Evolutionary conservation across 2,888 invertebrate genomes (phyloP).

Genomic region (Phengaris alcon): DNA sequence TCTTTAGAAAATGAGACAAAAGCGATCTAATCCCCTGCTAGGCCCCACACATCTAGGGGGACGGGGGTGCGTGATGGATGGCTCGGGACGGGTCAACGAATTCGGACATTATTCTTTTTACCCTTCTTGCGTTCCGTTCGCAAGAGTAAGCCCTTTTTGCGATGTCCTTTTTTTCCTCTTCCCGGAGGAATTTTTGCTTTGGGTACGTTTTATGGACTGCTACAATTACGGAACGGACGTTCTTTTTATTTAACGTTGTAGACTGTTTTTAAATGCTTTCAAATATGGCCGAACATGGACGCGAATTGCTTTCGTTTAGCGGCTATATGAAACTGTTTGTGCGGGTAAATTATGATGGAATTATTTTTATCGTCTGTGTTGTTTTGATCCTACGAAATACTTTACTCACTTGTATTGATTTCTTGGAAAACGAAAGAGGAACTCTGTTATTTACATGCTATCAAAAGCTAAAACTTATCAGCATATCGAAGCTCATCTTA

Average conservation of each 20-base stretch:
- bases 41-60: constrained; percentile 70
- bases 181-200: constrained; percentile 58
- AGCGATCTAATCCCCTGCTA: constrained; percentile 65
- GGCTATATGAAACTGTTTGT: constrained; percentile 13
- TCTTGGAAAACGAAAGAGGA: background rate
- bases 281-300: constrained; percentile 9
- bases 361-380: background rate
- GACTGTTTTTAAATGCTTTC: constrained; percentile 37
- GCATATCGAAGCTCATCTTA: background rate
- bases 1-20: constrained; percentile 41
- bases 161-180: constrained; percentile 68
- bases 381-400: background rate
- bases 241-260: constrained; percentile 67
- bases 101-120: constrained; percentile 81
- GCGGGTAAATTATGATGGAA: background rate
- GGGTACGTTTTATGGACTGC: constrained; percentile 70
- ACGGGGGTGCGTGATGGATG: constrained; percentile 76
- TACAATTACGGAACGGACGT: constrained; percentile 77
- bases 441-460: too few species aligned
- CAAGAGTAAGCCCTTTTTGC: constrained; percentile 78
- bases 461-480: background rate
- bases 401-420: background rate
- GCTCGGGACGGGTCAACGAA: constrained; percentile 80
- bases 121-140: constrained; percentile 77
- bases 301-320: constrained; percentile 29